Conservation (phyloP, 2,888 invertebrate species). For the Ophion costatus region DNA sequence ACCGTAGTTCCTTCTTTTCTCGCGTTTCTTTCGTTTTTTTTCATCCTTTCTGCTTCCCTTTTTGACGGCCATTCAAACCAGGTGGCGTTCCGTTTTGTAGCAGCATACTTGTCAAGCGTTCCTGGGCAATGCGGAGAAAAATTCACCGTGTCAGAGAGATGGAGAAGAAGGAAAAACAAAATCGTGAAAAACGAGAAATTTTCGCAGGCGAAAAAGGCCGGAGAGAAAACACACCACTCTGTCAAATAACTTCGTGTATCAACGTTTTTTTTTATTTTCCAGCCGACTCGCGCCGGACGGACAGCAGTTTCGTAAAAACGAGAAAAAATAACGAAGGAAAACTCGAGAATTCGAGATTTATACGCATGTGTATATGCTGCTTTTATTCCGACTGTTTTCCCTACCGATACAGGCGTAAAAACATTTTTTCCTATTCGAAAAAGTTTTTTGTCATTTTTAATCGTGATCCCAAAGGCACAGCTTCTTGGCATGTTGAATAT, state of each 20-base stretch:
- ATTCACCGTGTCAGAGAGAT: conserved; percentile 8
- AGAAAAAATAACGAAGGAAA: conserved; percentile 11
- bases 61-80: conserved; percentile 35
- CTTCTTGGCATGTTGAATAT: too few species aligned
- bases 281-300: conserved; percentile 39
- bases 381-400: conserved; percentile 1
- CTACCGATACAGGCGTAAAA: not conserved
- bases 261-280: conserved; percentile 59
- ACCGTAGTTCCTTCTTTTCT: not conserved
- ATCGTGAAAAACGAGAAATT: conserved; percentile 20
- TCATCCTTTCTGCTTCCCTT: not conserved
- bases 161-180: conserved; percentile 18
- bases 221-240: conserved; percentile 45
- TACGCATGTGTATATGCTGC: not conserved
- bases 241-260: conserved; percentile 63
- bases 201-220: not conserved
- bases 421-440: not conserved
- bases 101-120: conserved; percentile 51
- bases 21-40: conserved; percentile 8
- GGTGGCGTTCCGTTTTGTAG: conserved; percentile 21
- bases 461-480: too few species aligned
- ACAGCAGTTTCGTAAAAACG: conserved; percentile 34
- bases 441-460: too few species aligned
- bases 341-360: conserved; percentile 44
- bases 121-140: conserved; percentile 45